These are phyloP conservation scores for Cyprinella venusta DNA, from an alignment of 2,797 vertebrate genomes.

Conservation along the genomic window DNA sequence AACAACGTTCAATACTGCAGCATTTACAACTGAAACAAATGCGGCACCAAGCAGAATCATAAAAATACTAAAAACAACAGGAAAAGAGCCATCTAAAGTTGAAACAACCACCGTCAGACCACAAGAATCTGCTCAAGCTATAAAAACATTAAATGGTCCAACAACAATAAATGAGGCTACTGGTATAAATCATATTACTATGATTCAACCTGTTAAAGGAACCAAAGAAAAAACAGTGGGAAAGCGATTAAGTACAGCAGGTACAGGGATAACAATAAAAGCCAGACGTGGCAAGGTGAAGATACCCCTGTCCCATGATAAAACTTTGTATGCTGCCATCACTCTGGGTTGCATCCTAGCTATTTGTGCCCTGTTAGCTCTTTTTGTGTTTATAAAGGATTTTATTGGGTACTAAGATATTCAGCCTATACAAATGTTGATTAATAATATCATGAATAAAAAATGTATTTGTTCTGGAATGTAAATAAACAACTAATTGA, in stretches of 20 bases:
- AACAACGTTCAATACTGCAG: background rate
- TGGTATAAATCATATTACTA: background rate
- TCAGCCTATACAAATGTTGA: background rate
- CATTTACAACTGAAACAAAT: constrained; percentile 10
- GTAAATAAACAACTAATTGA: background rate
- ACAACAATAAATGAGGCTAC: background rate
- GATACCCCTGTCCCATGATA: background rate
- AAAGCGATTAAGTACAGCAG: background rate
- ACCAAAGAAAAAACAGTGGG: background rate
- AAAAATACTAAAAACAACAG: background rate
- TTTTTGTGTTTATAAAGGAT: constrained; percentile 36
- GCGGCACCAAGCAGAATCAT: background rate
- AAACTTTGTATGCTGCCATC: constrained; percentile 30
- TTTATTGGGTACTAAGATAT: background rate
- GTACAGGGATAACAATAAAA: background rate
- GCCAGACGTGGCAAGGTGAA: background rate
- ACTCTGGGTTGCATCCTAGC: constrained; percentile 12
- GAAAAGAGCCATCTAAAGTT: background rate
- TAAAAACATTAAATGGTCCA: background rate
- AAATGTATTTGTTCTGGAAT: background rate
- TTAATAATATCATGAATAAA: background rate
- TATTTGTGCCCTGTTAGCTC: constrained; percentile 20
- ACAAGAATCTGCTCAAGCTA: background rate
- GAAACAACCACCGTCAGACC: background rate
- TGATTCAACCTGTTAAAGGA: background rate